Base-by-base conservation (phyloP, 2,113 vertebrate species). In the Dasyprocta punctata region DNA sequence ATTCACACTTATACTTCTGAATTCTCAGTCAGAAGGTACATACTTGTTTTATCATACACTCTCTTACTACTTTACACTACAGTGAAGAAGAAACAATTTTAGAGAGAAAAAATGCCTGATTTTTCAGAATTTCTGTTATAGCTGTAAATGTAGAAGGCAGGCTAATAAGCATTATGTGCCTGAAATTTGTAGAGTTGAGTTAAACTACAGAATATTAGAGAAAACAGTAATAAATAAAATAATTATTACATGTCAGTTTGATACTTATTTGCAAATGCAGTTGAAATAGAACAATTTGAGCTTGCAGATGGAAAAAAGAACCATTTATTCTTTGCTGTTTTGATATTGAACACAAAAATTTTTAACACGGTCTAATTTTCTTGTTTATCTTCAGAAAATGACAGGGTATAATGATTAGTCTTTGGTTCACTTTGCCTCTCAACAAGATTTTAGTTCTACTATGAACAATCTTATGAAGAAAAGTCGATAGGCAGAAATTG, bases 401-500 rank as follows among this genome's bases (percentile, higher is more conserved):
- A 85, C 90, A 77, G 83, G 67, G 0, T 82, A 30, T 67, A 86
- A 71, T 89, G 52, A 80, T 90, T 82, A 67, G 17, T 30, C 56
- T 86, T 44, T 94, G 44, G 94, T 69, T 93, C 67, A 94, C 95
- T 20, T 58, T 93, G 30, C 16, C 13, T 96, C 44, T 95, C 84
- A 94, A 73, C 12, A 77, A 54, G 41, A 88, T 38, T 88, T 95
- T 87, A 92, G 17, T 85, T 96, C 61, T 95, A 71, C 77, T 75
- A 89, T 93, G 71, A 93, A 95, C 3, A 92, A 56, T 81, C 38
- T 96, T 84, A 90, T 19, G 60, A 63, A n/a, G 69, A 94, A 96
- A 89, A 22, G 44, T 54, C 28, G 94, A n/a, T 85, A 85, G 84
- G 61, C 5, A 65, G 85, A 97, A 94, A 93, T 44, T 92, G 61